Conservation (phyloP, 2,797 vertebrate species). For the Acrossocheilus wenchowensis region DNA sequence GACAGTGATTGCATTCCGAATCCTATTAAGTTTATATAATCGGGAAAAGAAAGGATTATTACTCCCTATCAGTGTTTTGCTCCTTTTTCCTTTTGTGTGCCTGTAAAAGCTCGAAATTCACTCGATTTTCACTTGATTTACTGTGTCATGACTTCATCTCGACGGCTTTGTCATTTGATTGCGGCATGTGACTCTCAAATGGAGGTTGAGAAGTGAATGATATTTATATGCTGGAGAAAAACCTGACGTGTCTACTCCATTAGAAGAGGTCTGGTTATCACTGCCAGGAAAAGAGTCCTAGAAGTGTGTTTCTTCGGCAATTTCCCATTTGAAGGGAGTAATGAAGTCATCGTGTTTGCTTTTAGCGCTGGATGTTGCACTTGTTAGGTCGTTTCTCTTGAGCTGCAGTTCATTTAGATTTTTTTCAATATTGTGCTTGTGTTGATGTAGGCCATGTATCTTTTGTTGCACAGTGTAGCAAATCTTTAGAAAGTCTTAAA, state of each 20-base stretch:
- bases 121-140: constrained; percentile 37
- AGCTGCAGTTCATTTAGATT: neutral
- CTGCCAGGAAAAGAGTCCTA: constrained; percentile 7
- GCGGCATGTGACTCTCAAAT: constrained; percentile 24
- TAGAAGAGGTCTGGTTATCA: constrained; percentile 34
- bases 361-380: neutral
- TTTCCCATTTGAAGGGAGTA: neutral
- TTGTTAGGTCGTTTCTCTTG: constrained; percentile 11
- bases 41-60: constrained; percentile 53
- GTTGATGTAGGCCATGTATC: neutral
- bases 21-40: constrained; percentile 48
- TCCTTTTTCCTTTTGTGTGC: constrained; percentile 23
- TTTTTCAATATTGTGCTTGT: constrained; percentile 1
- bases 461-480: neutral
- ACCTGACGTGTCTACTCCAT: constrained; percentile 27
- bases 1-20: constrained; percentile 40
- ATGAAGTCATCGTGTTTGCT: constrained; percentile 10
- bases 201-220: constrained; percentile 6
- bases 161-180: constrained; percentile 38
- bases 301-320: neutral
- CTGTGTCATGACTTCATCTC: constrained; percentile 40
- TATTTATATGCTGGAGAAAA: constrained; percentile 14
- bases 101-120: constrained; percentile 33
- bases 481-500: neutral
- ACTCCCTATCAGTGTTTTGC: constrained; percentile 38